Conservation (phyloP, 2,888 invertebrate species). For the Ectobius pallidus region DNA sequence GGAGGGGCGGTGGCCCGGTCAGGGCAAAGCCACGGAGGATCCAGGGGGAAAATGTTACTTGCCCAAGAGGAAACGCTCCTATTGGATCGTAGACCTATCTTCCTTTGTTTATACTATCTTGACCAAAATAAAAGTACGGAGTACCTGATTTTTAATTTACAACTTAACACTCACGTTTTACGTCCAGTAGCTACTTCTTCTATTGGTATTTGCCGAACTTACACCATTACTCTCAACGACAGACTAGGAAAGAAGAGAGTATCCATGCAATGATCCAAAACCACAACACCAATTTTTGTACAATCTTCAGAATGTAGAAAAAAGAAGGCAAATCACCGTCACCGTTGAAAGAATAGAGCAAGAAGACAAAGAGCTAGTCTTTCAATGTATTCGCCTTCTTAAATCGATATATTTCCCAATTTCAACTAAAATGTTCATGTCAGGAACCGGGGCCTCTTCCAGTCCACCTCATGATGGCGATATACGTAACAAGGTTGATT, state of each 20-base stretch:
- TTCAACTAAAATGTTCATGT: slow-evolving; percentile 8
- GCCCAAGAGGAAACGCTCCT: background rate
- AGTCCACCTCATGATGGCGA: slow-evolving; percentile 36
- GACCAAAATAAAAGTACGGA: too few species aligned
- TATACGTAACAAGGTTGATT: background rate
- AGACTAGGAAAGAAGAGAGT: slow-evolving; percentile 11
- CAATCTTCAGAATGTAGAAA: background rate
- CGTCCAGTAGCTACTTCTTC: background rate
- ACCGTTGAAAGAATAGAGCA: slow-evolving; percentile 13
- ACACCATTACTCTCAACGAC: too few species aligned
- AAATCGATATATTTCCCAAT: background rate
- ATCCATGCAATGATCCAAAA: background rate
- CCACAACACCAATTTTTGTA: background rate
- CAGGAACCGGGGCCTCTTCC: slow-evolving; percentile 42
- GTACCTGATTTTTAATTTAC: too few species aligned
- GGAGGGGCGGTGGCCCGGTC: slow-evolving; percentile 48
- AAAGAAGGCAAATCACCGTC: slow-evolving; percentile 19
- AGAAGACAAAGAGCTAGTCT: background rate
- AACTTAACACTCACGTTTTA: background rate
- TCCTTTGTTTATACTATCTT: too few species aligned
- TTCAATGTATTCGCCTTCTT: background rate
- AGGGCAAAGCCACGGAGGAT: slow-evolving; percentile 43
- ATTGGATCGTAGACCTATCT: background rate
- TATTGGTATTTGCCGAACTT: background rate
- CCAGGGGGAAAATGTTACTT: slow-evolving; percentile 36